Conservation (phyloP, 2,797 vertebrate genomes). For the Alauda arvensis region DNA sequence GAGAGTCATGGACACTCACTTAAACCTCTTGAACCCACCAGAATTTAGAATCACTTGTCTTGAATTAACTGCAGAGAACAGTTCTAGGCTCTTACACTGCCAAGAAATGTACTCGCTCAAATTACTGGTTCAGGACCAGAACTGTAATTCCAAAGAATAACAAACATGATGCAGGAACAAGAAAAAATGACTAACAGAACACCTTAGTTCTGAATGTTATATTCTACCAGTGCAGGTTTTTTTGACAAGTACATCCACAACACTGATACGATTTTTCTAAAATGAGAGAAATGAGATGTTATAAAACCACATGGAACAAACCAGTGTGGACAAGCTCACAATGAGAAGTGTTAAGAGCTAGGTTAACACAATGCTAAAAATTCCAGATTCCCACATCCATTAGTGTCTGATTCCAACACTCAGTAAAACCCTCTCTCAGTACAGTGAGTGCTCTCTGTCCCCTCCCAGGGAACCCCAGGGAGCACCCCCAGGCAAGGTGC, state of each 20-base stretch:
- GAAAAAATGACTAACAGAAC: neutral
- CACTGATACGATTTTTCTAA: neutral
- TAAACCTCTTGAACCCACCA: neutral
- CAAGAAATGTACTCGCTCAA: neutral
- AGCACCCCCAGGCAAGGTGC: neutral
- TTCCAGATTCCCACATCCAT: neutral
- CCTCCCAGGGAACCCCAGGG: neutral
- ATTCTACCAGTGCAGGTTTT: neutral
- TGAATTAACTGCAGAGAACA: neutral
- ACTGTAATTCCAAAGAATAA: neutral
- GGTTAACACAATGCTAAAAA: neutral
- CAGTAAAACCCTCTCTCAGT: rapidly evolving
- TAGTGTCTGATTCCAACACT: neutral
- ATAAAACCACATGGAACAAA: neutral
- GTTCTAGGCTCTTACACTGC: neutral
- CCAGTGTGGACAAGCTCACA: neutral
- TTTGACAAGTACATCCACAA: neutral
- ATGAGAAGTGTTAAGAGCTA: neutral
- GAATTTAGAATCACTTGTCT: neutral
- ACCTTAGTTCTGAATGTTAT: neutral
- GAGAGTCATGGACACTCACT: neutral
- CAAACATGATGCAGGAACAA: neutral
- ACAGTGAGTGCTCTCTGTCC: neutral
- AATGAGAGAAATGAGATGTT: neutral
- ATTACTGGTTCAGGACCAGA: neutral